Percentiles rank a stretch among this genome's conserved stretches.
Evolutionary conservation across 2,888 invertebrate species (phyloP).

Genomic region (Lymantria dispar): DNA sequence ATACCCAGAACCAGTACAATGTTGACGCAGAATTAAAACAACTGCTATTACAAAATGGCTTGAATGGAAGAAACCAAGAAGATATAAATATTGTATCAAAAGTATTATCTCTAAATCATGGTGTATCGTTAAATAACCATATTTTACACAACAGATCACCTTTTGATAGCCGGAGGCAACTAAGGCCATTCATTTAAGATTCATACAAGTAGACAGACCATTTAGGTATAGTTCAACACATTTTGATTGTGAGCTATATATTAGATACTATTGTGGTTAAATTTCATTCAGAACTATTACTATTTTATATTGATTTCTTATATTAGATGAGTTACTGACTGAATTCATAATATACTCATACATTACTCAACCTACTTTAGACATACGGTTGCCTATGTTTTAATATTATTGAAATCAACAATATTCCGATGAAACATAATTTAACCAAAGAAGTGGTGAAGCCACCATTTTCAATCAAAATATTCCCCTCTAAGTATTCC

Average conservation of each 20-base stretch:
- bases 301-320: not conserved
- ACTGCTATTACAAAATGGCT: slow-evolving; percentile 85
- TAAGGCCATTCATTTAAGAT: slow-evolving; percentile 42
- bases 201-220: not conserved
- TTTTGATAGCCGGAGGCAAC: slow-evolving; percentile 68
- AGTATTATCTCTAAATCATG: slow-evolving; percentile 90
- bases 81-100: slow-evolving; percentile 92
- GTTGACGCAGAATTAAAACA: slow-evolving; percentile 84
- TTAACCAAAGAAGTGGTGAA: slow-evolving; percentile 33
- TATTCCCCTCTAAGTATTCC: slow-evolving; percentile 6
- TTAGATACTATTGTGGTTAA: not conserved
- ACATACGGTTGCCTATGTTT: not conserved
- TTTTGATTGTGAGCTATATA: not conserved
- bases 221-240: not conserved
- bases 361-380: not conserved
- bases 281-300: not conserved
- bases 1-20: slow-evolving; percentile 61
- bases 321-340: not conserved
- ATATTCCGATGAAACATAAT: slow-evolving; percentile 10
- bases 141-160: slow-evolving; percentile 67
- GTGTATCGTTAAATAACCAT: slow-evolving; percentile 77
- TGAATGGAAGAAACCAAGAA: slow-evolving; percentile 84
- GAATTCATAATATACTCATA: not conserved
- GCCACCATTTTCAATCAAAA: slow-evolving; percentile 5
- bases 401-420: slow-evolving; percentile 1